Percentiles rank a stretch among this genome's conserved stretches.
phyloP scores from a whole-genome alignment of 1,140 invertebrate species.

The Mactra quadrangularis region DNA sequence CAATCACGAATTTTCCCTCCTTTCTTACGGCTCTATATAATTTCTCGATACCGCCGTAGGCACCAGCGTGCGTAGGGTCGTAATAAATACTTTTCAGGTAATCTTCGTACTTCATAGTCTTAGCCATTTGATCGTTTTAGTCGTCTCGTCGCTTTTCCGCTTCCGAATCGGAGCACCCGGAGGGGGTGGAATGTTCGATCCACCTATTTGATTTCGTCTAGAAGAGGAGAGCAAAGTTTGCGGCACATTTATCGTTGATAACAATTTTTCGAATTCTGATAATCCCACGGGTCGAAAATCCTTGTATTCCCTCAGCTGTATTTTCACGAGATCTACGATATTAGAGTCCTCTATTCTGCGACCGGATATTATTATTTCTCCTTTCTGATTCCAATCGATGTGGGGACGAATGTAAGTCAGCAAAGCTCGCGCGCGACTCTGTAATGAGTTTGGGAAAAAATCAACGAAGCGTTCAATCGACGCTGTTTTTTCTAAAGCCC shows the following conservation, averaged over 20 bases:
- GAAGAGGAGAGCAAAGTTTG: background rate
- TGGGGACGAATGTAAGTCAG: constrained; percentile 17
- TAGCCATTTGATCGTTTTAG: constrained; percentile 26
- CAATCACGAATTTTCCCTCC: constrained; percentile 30
- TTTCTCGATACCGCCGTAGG: constrained; percentile 17
- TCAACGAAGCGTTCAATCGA: background rate
- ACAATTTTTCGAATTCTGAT: background rate
- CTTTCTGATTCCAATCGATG: constrained; percentile 5
- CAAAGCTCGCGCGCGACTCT: constrained; percentile 7
- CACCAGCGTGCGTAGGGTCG: constrained; percentile 17
- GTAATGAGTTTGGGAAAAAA: constrained; percentile 18
- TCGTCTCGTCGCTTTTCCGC: background rate
- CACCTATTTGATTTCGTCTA: background rate
- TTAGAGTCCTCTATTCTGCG: background rate
- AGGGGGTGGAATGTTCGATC: background rate
- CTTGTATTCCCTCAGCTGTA: constrained; percentile 34
- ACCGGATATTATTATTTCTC: constrained; percentile 3
- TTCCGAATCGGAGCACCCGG: background rate
- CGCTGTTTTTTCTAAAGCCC: background rate
- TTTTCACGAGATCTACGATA: constrained; percentile 37
- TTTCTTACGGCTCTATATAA: constrained; percentile 30
- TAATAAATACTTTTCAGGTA: constrained; percentile 40
- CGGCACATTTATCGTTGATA: constrained; percentile 1
- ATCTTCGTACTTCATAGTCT: constrained; percentile 24
- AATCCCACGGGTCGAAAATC: constrained; percentile 1